Percentiles rank a stretch among this genome's conserved stretches.
Conservation (phyloP, 2,888 invertebrate species). For the Platycheirus rosarum region DNA sequence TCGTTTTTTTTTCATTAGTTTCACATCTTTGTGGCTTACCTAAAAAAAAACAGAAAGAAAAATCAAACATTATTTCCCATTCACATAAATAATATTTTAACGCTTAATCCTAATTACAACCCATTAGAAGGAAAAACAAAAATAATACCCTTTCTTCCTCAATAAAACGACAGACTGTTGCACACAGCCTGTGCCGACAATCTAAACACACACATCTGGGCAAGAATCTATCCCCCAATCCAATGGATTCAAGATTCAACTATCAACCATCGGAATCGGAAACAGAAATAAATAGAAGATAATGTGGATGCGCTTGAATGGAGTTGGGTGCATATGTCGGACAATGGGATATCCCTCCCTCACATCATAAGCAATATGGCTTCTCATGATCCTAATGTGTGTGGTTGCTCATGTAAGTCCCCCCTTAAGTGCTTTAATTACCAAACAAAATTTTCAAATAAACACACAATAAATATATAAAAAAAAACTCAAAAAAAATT, state of each 20-base stretch:
- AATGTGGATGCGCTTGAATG: conserved; percentile 69
- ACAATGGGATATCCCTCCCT: conserved; percentile 49
- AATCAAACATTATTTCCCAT: conserved; percentile 53
- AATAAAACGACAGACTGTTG: conserved; percentile 15
- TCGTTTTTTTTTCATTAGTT: neutral
- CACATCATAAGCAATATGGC: conserved; percentile 29
- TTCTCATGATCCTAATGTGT: conserved; percentile 37
- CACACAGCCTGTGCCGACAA: conserved; percentile 12
- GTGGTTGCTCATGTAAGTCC: conserved; percentile 28
- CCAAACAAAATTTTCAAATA: conserved; percentile 52
- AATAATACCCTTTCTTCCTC: conserved; percentile 46
- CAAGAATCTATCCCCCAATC: neutral
- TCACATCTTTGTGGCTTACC: conserved; percentile 50
- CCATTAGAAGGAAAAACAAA: conserved; percentile 27
- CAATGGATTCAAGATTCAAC: conserved; percentile 25
- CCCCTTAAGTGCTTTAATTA: conserved; percentile 65
- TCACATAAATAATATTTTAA: conserved; percentile 57
- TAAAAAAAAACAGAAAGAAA: conserved; percentile 52
- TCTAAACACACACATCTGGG: conserved; percentile 1
- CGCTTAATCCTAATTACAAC: conserved; percentile 69
- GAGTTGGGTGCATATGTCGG: conserved; percentile 39
- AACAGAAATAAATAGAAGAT: conserved; percentile 48
- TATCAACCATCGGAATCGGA: conserved; percentile 21
- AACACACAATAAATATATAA: conserved; percentile 52
- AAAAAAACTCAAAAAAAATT: conserved; percentile 29